A percentile compares a stretch with the other conserved stretches of the same genome.
Conservation (phyloP, 2,888 invertebrate species). For the Pycnomerus fuliginosus region DNA sequence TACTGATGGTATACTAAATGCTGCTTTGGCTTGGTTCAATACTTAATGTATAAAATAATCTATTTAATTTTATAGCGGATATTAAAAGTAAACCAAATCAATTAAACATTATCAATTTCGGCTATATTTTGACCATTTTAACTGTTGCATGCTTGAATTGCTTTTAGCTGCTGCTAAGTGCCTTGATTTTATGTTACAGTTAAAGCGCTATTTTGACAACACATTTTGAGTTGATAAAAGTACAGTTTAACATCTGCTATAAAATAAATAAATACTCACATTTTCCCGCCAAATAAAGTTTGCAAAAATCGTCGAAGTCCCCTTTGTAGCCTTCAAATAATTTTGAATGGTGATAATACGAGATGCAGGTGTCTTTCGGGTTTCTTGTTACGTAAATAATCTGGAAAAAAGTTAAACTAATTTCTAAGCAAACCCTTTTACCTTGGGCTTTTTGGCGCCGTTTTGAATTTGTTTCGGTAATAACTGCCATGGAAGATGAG, state of each 20-base stretch:
- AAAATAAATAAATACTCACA: slow-evolving; percentile 45
- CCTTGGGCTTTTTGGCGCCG: slow-evolving; percentile 48
- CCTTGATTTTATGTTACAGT: background rate
- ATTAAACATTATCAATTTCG: too few relatives aligned
- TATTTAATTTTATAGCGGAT: too few relatives aligned
- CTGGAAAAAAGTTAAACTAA: slow-evolving; percentile 44
- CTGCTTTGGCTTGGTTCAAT: too few relatives aligned
- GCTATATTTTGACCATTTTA: too few relatives aligned
- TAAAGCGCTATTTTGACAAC: slow-evolving; percentile 12
- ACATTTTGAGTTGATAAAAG: too few relatives aligned
- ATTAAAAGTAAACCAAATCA: too few relatives aligned
- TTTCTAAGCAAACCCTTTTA: slow-evolving; percentile 17
- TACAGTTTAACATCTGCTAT: too few relatives aligned
- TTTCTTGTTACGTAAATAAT: slow-evolving; percentile 72
- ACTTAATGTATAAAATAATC: too few relatives aligned
- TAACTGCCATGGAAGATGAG: slow-evolving; percentile 62
- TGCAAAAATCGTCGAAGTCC: slow-evolving; percentile 60
- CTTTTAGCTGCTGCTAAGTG: too few relatives aligned
- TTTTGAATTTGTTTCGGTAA: slow-evolving; percentile 56
- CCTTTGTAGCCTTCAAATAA: slow-evolving; percentile 59
- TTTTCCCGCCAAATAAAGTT: slow-evolving; percentile 61
- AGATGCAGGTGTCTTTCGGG: slow-evolving; percentile 70
- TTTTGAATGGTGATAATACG: slow-evolving; percentile 67
- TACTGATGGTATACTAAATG: too few relatives aligned
- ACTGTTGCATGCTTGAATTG: too few relatives aligned